phyloP scores from a whole-genome alignment of 2,113 vertebrate genomes.

The Trogon melanurus region DNA sequence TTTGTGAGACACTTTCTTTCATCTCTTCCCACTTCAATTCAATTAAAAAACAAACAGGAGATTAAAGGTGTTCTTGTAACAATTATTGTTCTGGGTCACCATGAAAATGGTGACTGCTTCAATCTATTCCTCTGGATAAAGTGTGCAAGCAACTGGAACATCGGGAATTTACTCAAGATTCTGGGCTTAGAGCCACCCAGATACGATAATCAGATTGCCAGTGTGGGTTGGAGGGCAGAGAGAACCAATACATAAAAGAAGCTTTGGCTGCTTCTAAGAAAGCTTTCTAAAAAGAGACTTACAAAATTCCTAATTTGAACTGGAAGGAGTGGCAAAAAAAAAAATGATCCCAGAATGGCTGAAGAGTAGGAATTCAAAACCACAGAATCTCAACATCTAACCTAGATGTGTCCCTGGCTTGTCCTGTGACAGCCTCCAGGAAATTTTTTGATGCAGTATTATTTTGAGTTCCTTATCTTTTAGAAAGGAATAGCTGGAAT shows the following conservation, averaged over 20 bases:
- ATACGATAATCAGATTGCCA: not conserved
- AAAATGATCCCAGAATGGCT: not conserved
- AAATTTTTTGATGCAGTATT: not conserved
- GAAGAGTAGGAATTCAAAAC: not conserved
- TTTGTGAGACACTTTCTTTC: conserved; percentile 44
- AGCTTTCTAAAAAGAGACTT: not conserved
- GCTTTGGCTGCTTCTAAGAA: not conserved
- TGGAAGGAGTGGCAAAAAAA: not conserved
- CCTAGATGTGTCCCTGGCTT: not conserved
- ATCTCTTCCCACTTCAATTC: conserved; percentile 54
- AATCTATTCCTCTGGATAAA: conserved; percentile 6
- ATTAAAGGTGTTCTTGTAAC: conserved; percentile 57
- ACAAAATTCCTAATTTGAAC: not conserved
- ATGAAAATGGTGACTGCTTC: conserved; percentile 57
- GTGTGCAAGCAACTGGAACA: not conserved
- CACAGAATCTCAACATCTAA: not conserved
- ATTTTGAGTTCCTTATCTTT: not conserved
- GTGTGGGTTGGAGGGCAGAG: not conserved
- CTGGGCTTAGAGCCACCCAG: conserved; percentile 1
- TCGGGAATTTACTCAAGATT: not conserved
- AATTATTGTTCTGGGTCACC: conserved; percentile 48
- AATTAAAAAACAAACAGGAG: conserved; percentile 47
- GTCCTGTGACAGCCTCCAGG: not conserved
- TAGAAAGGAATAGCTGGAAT: not conserved
- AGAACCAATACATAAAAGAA: not conserved